Evolutionary conservation across 2,113 vertebrate genomes (phyloP), one percentile per base, ranked within the genome.

Genomic region (Stictonetta naevosa): DNA sequence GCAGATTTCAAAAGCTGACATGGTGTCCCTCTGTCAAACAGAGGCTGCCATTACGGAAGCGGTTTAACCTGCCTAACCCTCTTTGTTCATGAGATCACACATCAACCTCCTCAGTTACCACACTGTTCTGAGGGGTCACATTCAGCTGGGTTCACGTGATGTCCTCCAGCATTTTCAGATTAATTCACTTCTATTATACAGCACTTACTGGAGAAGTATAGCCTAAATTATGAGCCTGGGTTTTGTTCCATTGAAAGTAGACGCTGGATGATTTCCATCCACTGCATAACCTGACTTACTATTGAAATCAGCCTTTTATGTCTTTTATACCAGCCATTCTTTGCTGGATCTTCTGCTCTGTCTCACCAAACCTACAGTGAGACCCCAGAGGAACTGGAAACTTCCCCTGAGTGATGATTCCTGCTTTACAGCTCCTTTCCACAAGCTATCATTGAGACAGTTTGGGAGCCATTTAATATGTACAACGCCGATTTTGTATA

Each of bases 341-440:
- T 3, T 2, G 0, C 0, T 11, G 16, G 22, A 13, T 2, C 2
- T 31, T 19, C 60, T 59, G 86, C 26, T 48, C 46, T 48, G 46
- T 48, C 46, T 48, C 46, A 25, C 29, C 2, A 2, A 58, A 3
- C 34, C 38, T 6, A 5, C 0, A 0, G 36, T 0, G 0, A 15
- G 55, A 33, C 8, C 55, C 26, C 29, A 9, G 46, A 19, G 60
- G 31, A 69, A 3, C 25, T 31, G 64, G 68, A 12, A 55, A 5
- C 6, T 12, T 71, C 34, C 25, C 77, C 20, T 1, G 0, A 4
- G 29, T 1, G 18, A 62, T 1, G 4, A 3, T 20, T 33, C 44
- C 69, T 6, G 34, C 10, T 9, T 28, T 2, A 18, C 33, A 69
- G 56, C 62, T 94, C 52, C 55, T 58, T 78, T 18, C 52, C 9